Evolutionary conservation across 2,888 invertebrate genomes (phyloP).

Genomic region (Nomada goodeniana): DNA sequence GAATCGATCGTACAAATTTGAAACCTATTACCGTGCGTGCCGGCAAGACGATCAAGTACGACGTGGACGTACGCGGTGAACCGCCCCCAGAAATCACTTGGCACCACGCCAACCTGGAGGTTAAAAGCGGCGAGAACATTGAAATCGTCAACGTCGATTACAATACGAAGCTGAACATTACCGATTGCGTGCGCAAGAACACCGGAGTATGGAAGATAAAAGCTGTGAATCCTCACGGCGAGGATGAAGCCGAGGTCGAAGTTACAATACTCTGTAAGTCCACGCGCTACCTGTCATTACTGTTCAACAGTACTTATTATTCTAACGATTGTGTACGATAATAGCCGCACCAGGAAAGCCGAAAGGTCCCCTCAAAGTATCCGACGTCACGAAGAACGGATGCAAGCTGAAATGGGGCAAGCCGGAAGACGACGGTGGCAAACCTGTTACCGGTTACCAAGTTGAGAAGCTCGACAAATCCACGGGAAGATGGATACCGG

Average conservation of each 20-base stretch:
- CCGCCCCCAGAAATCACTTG: conserved; percentile 97
- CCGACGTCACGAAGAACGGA: conserved; percentile 94
- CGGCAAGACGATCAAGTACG: conserved; percentile 96
- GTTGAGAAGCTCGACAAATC: conserved; percentile 97
- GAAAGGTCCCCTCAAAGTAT: conserved; percentile 94
- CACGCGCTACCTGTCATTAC: background rate
- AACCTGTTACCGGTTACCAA: conserved; percentile 95
- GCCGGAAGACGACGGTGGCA: conserved; percentile 97
- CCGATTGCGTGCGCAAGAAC: conserved; percentile 92
- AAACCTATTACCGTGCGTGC: conserved; percentile 95
- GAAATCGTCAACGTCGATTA: conserved; percentile 95
- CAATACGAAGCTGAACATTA: conserved; percentile 94
- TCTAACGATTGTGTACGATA: background rate
- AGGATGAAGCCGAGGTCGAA: conserved; percentile 97
- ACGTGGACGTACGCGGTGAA: conserved; percentile 97
- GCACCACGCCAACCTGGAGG: conserved; percentile 92
- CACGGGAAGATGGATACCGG: conserved; percentile 97
- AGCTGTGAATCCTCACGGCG: conserved; percentile 96
- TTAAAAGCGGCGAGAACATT: conserved; percentile 89
- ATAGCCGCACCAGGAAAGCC: conserved; percentile 93
- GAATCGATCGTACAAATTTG: conserved; percentile 97
- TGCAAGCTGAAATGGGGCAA: conserved; percentile 97
- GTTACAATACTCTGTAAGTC: conserved; percentile 92
- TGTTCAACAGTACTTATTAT: no score
- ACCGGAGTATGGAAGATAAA: conserved; percentile 96